Evolutionary conservation across 1,140 invertebrate genomes (phyloP).

Genomic region (Antheraea pernyi): DNA sequence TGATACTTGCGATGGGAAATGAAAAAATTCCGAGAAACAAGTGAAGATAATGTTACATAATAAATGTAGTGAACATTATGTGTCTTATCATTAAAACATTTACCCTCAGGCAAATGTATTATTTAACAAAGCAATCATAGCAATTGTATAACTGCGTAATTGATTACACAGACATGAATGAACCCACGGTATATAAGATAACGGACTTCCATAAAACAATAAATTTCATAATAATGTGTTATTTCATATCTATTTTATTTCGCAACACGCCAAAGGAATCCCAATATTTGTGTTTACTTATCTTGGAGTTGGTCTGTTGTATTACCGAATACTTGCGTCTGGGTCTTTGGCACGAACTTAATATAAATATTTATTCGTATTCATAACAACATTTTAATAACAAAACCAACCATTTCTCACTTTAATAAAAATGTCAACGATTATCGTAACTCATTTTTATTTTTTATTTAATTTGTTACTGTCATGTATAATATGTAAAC

Average conservation of each 20-base stretch:
- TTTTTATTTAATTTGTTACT: too few relatives aligned
- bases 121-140: not conserved
- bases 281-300: constrained; percentile 18
- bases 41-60: too few relatives aligned
- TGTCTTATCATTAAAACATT: too few relatives aligned
- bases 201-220: constrained; percentile 6
- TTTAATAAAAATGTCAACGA: too few relatives aligned
- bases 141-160: not conserved
- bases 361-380: constrained; percentile 16
- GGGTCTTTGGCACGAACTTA: constrained; percentile 16
- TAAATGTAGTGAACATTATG: too few relatives aligned
- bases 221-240: constrained; percentile 12
- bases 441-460: too few relatives aligned
- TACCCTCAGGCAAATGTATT: not conserved
- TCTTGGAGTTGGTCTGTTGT: constrained; percentile 17
- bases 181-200: not conserved
- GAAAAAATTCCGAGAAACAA: too few relatives aligned
- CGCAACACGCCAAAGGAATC: constrained; percentile 5
- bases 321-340: not conserved
- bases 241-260: constrained; percentile 18
- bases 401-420: too few relatives aligned
- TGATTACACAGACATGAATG: not conserved
- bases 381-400: not conserved
- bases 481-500: too few relatives aligned
- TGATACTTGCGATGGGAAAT: too few relatives aligned